These are phyloP conservation scores for Theristicus caerulescens DNA, from an alignment of 2,113 vertebrate species.

Conservation along the genomic window DNA sequence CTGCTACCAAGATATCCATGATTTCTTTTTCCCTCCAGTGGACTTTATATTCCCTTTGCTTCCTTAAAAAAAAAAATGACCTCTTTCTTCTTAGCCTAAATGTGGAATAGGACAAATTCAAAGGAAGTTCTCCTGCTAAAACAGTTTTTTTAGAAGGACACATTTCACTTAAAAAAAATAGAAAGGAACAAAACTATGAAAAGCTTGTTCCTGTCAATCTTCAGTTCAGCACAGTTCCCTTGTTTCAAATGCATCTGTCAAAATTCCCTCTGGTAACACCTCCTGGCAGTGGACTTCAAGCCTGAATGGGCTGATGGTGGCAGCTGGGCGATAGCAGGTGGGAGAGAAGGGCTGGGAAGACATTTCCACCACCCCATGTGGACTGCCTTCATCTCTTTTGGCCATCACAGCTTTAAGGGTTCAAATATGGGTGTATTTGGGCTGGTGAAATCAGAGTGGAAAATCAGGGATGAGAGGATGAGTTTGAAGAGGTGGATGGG, in stretches of 20 bases:
- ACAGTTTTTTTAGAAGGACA: background rate
- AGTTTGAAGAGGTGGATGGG: background rate
- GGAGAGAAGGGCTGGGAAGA: background rate
- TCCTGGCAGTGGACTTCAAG: background rate
- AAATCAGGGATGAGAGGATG: background rate
- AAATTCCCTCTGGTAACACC: background rate
- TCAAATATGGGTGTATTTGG: fast-evolving
- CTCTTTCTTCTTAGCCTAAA: background rate
- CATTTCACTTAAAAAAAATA: background rate
- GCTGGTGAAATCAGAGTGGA: background rate
- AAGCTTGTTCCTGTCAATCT: conserved; percentile 8
- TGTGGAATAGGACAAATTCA: conserved; percentile 14
- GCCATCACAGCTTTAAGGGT: too few species aligned
- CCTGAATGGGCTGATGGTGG: background rate
- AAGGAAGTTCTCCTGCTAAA: background rate
- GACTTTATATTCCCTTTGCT: background rate
- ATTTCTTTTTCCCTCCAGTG: background rate
- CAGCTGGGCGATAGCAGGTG: background rate
- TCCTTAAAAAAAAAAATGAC: background rate
- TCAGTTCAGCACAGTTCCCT: background rate
- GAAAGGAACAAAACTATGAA: background rate
- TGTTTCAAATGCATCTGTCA: background rate
- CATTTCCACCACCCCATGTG: background rate
- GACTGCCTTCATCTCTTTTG: too few species aligned
- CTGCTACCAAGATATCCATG: background rate